These are phyloP conservation scores for Dryobates pubescens DNA, from an alignment of 2,797 vertebrate genomes.

Conservation along the genomic window DNA sequence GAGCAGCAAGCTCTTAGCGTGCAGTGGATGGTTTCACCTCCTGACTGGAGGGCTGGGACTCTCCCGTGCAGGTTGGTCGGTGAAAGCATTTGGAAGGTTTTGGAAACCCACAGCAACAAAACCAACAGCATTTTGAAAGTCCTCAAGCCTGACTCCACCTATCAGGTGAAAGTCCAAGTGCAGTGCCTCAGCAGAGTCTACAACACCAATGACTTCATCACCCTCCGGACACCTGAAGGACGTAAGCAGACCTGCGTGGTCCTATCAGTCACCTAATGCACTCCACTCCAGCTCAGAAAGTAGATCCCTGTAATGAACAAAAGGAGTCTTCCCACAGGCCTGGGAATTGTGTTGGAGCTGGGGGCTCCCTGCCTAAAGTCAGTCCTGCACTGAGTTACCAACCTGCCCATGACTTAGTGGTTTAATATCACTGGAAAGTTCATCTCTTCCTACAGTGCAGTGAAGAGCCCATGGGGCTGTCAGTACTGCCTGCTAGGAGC, in stretches of 20 bases:
- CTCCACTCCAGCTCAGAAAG: not conserved
- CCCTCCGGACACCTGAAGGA: slow-evolving; percentile 90
- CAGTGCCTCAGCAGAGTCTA: slow-evolving; percentile 91
- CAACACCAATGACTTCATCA: slow-evolving; percentile 91
- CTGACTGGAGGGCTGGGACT: not conserved
- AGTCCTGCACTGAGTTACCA: not conserved
- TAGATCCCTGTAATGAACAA: rapidly evolving
- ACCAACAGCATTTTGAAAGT: slow-evolving; percentile 86
- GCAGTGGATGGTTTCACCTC: not conserved
- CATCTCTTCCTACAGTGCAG: too few species aligned
- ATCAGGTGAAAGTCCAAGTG: slow-evolving; percentile 94
- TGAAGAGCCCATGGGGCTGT: not conserved
- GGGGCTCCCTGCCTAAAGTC: not conserved
- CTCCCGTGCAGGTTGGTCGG: slow-evolving; percentile 82
- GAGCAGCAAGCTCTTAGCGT: not conserved
- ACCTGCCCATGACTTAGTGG: not conserved
- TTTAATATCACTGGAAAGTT: not conserved
- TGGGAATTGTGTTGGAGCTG: not conserved
- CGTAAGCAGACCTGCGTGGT: slow-evolving; percentile 79
- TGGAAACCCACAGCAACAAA: slow-evolving; percentile 96
- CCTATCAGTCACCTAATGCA: rapidly evolving
- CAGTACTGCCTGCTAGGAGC: not conserved
- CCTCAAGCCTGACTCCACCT: slow-evolving; percentile 92
- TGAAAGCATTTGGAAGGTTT: slow-evolving; percentile 86
- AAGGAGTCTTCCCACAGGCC: not conserved